Conservation (phyloP, 2,888 invertebrate species). For the Leptogaster cylindrica region DNA sequence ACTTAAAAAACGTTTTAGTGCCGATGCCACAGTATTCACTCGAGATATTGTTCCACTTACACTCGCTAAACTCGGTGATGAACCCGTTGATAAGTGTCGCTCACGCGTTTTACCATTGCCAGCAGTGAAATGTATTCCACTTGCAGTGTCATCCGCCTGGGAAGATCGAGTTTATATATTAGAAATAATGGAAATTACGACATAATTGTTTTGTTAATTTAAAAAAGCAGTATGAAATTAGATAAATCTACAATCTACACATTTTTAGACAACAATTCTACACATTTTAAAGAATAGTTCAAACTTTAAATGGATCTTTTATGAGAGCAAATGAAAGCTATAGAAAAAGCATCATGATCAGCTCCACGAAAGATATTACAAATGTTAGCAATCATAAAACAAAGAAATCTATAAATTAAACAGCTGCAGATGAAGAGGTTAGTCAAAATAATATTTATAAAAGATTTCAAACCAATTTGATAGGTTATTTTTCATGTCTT, state of each 20-base stretch:
- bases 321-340: too few species aligned
- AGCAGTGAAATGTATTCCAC: constrained; percentile 77
- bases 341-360: too few species aligned
- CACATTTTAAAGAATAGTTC: too few species aligned
- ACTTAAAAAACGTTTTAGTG: constrained; percentile 77
- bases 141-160: constrained; percentile 73
- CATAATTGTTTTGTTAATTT: background rate
- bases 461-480: constrained; percentile 11
- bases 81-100: constrained; percentile 63
- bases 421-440: constrained; percentile 23
- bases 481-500: background rate
- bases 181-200: background rate
- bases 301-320: too few species aligned
- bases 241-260: background rate
- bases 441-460: constrained; percentile 22
- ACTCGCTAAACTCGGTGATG: constrained; percentile 61
- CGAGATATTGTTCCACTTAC: constrained; percentile 69
- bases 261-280: too few species aligned
- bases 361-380: constrained; percentile 1
- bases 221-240: background rate
- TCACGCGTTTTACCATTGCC: constrained; percentile 64
- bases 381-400: too few species aligned
- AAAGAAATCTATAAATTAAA: constrained; percentile 1
- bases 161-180: constrained; percentile 4
- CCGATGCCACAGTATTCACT: constrained; percentile 78